Evolutionary conservation across 2,888 invertebrate species (phyloP).

Genomic region (Tuta absoluta): DNA sequence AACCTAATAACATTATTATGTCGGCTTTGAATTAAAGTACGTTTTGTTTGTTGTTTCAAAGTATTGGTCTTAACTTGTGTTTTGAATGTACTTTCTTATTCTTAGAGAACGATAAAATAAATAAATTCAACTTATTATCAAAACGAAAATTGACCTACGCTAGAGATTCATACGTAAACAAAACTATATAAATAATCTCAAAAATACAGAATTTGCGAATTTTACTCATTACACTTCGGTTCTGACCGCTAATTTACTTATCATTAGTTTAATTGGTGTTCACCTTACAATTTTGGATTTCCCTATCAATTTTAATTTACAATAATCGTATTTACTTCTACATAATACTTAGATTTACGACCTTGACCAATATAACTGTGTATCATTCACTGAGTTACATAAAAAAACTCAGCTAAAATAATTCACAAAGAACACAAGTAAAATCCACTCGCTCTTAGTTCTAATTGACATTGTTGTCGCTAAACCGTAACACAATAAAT

Average conservation of each 20-base stretch:
- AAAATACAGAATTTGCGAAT: not conserved
- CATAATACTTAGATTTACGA: slow-evolving; percentile 12
- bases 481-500: slow-evolving; percentile 18
- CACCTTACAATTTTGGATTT: slow-evolving; percentile 51
- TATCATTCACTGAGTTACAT: not conserved
- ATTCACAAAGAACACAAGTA: slow-evolving; percentile 6
- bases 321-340: slow-evolving; percentile 22
- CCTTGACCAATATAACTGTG: not conserved
- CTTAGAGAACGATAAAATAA: slow-evolving; percentile 20
- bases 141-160: not conserved
- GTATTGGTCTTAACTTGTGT: not conserved
- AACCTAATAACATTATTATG: slow-evolving; percentile 18
- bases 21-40: not conserved
- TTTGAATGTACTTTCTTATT: slow-evolving; percentile 21
- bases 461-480: slow-evolving; percentile 13
- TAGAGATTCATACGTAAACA: not conserved
- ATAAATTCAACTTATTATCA: not conserved
- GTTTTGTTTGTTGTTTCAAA: not conserved
- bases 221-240: slow-evolving; percentile 21
- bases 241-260: slow-evolving; percentile 22
- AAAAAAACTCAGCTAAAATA: not conserved
- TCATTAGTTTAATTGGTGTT: slow-evolving; percentile 57
- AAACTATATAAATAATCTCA: not conserved
- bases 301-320: slow-evolving; percentile 25
- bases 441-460: not conserved